Evolutionary conservation across 2,797 vertebrate species (phyloP).

Genomic region (Enteromius fasciolatus): DNA sequence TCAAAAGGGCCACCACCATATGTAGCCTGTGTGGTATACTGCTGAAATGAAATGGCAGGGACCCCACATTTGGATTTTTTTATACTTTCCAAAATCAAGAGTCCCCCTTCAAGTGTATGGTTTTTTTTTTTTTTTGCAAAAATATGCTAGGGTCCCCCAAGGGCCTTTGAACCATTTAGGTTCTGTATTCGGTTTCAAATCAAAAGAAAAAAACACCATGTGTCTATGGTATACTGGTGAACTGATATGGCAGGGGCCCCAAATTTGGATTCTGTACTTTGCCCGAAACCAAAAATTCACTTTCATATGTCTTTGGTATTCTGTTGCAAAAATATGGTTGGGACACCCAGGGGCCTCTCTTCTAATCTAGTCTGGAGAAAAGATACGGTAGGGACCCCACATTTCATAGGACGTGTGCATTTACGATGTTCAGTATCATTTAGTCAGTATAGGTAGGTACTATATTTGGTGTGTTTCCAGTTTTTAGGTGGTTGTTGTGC

Average conservation of each 20-base stretch:
- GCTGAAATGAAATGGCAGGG: not conserved
- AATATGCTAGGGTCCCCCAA: not conserved
- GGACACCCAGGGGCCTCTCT: not conserved
- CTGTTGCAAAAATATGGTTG: not conserved
- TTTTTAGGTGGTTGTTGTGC: not conserved
- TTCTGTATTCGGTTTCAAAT: not conserved
- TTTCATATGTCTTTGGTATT: not conserved
- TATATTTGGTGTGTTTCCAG: slow-evolving; percentile 20
- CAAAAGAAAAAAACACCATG: slow-evolving; percentile 6
- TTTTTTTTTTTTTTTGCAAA: too few species aligned
- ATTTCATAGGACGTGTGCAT: not conserved
- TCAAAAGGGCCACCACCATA: slow-evolving; percentile 18
- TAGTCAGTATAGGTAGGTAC: slow-evolving; percentile 18
- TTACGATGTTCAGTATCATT: not conserved
- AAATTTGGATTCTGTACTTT: not conserved
- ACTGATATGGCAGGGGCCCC: not conserved
- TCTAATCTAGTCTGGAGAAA: not conserved
- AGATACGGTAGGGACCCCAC: not conserved
- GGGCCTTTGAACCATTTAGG: not conserved
- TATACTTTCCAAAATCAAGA: not conserved
- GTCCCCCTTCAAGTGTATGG: not conserved
- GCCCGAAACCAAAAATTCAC: not conserved
- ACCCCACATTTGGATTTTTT: not conserved
- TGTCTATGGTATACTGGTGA: not conserved
- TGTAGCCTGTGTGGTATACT: slow-evolving; percentile 15